Evolutionary conservation across 2,113 vertebrate species (phyloP).

Genomic region (Asarcornis scutulata): DNA sequence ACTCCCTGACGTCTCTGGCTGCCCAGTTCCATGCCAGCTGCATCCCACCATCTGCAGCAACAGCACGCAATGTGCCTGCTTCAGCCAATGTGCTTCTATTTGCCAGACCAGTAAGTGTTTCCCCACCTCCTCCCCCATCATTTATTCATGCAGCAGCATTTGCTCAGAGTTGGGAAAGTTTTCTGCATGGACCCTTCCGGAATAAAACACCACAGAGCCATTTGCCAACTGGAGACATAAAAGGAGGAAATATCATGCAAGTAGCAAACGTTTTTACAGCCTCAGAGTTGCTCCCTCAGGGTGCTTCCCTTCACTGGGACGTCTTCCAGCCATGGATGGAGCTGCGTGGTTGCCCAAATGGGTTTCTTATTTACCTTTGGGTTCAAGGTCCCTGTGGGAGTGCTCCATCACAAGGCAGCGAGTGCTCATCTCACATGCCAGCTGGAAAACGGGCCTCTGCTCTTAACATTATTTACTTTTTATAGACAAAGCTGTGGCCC

Average conservation of each 20-base stretch:
- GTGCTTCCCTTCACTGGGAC: fast-evolving
- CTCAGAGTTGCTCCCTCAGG: background rate
- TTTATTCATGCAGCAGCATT: background rate
- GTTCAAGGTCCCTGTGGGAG: background rate
- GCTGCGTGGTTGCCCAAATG: background rate
- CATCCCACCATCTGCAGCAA: background rate
- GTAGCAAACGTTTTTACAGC: background rate
- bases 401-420: background rate
- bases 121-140: background rate
- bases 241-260: background rate
- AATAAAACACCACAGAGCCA: background rate
- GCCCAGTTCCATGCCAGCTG: background rate
- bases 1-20: background rate
- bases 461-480: constrained; percentile 46
- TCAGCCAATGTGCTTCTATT: background rate
- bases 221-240: background rate
- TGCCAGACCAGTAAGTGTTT: background rate
- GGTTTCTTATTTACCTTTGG: background rate
- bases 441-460: background rate
- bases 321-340: background rate
- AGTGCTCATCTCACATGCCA: background rate
- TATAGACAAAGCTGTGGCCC: constrained; percentile 45
- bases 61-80: fast-evolving
- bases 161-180: background rate
- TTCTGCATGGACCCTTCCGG: background rate